Evolutionary conservation across 2,888 invertebrate species (phyloP).

Genomic region (Steinernema hermaphroditum): DNA sequence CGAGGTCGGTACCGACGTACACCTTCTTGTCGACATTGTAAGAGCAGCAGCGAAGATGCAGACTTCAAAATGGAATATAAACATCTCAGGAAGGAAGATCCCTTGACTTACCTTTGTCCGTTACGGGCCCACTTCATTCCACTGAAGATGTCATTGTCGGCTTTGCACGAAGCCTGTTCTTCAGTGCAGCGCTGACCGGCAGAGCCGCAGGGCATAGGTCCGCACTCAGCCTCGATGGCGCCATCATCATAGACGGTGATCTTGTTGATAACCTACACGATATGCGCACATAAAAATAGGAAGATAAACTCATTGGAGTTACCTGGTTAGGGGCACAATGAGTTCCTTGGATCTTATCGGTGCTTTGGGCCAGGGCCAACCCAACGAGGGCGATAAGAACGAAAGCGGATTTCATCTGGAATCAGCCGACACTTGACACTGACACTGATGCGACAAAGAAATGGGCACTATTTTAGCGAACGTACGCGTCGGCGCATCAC

Average conservation of each 20-base stretch:
- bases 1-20: constrained; percentile 64
- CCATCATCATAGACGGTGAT: constrained; percentile 65
- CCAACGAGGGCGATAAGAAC: neutral
- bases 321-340: constrained; percentile 59
- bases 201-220: constrained; percentile 64
- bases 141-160: constrained; percentile 54
- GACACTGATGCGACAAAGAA: constrained; percentile 29
- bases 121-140: constrained; percentile 65
- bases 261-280: constrained; percentile 61
- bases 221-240: constrained; percentile 65
- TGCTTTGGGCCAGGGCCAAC: neutral
- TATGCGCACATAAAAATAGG: neutral
- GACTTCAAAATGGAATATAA: constrained; percentile 38
- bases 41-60: constrained; percentile 61
- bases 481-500: neutral
- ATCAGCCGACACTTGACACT: neutral
- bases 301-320: neutral
- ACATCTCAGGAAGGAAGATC: neutral
- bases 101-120: constrained; percentile 52
- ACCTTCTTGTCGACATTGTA: constrained; percentile 53
- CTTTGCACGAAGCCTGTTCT: constrained; percentile 40
- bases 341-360: constrained; percentile 44
- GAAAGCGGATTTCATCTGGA: constrained; percentile 16
- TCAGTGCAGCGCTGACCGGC: constrained; percentile 47
- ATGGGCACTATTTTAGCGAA: constrained; percentile 28